phyloP scores from a whole-genome alignment of 2,888 invertebrate genomes.

The Falcaria lacertinaria region DNA sequence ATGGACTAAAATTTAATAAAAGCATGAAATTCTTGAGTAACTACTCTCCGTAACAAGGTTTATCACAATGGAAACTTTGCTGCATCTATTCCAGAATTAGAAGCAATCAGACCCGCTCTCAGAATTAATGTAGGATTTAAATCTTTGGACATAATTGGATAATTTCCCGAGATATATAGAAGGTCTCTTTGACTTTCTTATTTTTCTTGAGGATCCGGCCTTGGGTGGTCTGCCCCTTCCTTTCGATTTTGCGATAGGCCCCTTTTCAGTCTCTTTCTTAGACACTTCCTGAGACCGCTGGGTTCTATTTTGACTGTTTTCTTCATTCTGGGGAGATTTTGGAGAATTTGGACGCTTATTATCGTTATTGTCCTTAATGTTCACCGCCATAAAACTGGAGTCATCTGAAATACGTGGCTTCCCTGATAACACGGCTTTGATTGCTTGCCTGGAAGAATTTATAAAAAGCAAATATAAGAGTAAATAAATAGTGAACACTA shows the following conservation, averaged over 20 bases:
- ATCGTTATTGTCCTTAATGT: background rate
- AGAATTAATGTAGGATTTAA: conserved; percentile 8
- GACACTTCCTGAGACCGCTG: background rate
- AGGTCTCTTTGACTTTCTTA: conserved; percentile 13
- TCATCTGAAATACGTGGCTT: conserved; percentile 1
- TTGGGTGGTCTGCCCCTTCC: conserved; percentile 23
- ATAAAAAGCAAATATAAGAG: too few relatives aligned
- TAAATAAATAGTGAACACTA: too few relatives aligned
- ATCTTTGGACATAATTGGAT: conserved; percentile 29
- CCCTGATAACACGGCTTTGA: conserved; percentile 29
- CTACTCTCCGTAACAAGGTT: too few relatives aligned
- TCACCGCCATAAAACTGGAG: background rate
- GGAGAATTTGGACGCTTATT: background rate
- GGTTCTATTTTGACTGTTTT: background rate
- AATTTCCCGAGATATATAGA: conserved; percentile 34
- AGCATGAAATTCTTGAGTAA: background rate
- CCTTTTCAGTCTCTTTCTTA: background rate
- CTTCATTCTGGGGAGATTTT: background rate
- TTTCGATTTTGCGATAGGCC: conserved; percentile 3
- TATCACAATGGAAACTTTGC: too few relatives aligned
- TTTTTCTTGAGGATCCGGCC: conserved; percentile 24
- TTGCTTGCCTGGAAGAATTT: conserved; percentile 44
- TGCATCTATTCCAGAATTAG: conserved; percentile 4
- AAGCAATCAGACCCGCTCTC: conserved; percentile 24
- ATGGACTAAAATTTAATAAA: background rate